Percentiles rank a stretch among this genome's conserved stretches.
phyloP scores from a whole-genome alignment of 1,140 invertebrate genomes.

The Coptotermes formosanus region DNA sequence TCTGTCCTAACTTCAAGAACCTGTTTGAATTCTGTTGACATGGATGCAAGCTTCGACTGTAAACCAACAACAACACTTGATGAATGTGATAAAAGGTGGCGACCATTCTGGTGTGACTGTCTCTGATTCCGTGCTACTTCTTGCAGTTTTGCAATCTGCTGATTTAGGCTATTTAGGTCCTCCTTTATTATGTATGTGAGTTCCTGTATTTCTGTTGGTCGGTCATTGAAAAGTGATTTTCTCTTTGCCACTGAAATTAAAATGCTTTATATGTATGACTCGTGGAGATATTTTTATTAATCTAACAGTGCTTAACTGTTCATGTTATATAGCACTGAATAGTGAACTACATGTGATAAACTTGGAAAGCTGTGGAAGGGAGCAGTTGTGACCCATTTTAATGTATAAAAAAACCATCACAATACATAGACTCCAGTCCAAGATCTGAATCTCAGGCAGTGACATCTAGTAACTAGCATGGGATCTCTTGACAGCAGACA shows the following conservation, averaged over 20 bases:
- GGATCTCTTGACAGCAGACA: too few relatives aligned
- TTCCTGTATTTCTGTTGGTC: constrained; percentile 94
- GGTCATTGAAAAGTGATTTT: constrained; percentile 96
- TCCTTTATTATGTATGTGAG: constrained; percentile 97
- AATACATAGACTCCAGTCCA: too few relatives aligned
- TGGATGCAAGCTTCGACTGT: constrained; percentile 92
- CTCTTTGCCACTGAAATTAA: constrained; percentile 87
- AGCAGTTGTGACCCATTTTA: too few relatives aligned
- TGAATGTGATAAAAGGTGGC: constrained; percentile 91
- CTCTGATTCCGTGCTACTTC: constrained; percentile 69
- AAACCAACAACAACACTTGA: constrained; percentile 91
- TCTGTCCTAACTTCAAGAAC: constrained; percentile 87
- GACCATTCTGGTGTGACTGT: constrained; percentile 56
- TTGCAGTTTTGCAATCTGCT: constrained; percentile 89
- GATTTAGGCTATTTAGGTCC: constrained; percentile 91
- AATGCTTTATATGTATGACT: not conserved
- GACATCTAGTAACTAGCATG: too few relatives aligned
- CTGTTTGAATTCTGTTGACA: constrained; percentile 96
- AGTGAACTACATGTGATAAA: not conserved
- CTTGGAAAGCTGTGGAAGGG: too few relatives aligned
- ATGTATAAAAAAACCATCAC: too few relatives aligned
- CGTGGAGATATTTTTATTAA: constrained; percentile 14
- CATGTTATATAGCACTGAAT: constrained; percentile 24
- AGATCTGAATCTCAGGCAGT: too few relatives aligned
- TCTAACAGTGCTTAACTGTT: constrained; percentile 34